phyloP scores from a whole-genome alignment of 2,888 invertebrate species.

The Napeogenes inachia region DNA sequence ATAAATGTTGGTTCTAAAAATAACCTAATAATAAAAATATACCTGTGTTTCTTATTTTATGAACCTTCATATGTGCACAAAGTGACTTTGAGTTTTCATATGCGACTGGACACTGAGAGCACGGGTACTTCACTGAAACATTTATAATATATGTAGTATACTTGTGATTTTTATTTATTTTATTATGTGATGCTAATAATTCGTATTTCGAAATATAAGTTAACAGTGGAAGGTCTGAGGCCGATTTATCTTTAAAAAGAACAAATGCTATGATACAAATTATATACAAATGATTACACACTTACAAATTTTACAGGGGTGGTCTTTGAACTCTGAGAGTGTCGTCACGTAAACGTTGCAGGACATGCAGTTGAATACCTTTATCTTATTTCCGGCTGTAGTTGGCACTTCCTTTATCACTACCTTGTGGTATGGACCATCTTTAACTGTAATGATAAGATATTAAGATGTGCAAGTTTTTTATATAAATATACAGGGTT shows the following conservation, averaged over 20 bases:
- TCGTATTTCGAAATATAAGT: too few relatives aligned
- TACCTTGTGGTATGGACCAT: slow-evolving; percentile 55
- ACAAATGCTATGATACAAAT: too few relatives aligned
- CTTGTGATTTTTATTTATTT: too few relatives aligned
- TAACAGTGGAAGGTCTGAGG: too few relatives aligned
- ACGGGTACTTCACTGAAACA: slow-evolving; percentile 62
- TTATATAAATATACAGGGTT: too few relatives aligned
- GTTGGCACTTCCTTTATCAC: slow-evolving; percentile 51
- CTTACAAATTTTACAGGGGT: slow-evolving; percentile 61
- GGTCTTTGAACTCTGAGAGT: slow-evolving; percentile 53
- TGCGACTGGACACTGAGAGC: slow-evolving; percentile 65
- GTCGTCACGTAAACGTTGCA: slow-evolving; percentile 53
- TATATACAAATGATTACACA: slow-evolving; percentile 20
- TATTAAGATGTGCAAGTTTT: not conserved
- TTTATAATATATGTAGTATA: not conserved
- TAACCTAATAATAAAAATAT: slow-evolving; percentile 7
- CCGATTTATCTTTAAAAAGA: too few relatives aligned
- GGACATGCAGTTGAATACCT: slow-evolving; percentile 57
- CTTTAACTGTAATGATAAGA: slow-evolving; percentile 41
- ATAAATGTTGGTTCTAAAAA: too few relatives aligned
- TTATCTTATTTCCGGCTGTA: slow-evolving; percentile 42
- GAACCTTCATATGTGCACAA: slow-evolving; percentile 79
- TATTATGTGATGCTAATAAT: too few relatives aligned
- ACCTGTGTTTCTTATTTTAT: slow-evolving; percentile 57
- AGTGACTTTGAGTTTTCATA: slow-evolving; percentile 77